phyloP scores from a whole-genome alignment of 1,140 invertebrate species.

The Drosophila kurseongensis region DNA sequence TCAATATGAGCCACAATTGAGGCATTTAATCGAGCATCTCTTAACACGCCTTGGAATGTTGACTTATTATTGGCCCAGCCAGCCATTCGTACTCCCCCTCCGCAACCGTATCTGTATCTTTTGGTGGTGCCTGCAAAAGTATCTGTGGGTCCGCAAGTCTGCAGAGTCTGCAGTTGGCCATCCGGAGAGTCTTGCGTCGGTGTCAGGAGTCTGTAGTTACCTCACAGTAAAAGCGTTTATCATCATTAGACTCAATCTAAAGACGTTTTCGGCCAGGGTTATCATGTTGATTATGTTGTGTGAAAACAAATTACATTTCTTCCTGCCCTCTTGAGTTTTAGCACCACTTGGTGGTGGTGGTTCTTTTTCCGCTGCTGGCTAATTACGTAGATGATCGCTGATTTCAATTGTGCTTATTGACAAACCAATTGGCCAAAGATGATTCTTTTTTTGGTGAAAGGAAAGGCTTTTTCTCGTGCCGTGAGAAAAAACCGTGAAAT shows the following conservation, averaged over 20 bases:
- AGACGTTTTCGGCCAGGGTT: conserved; percentile 82
- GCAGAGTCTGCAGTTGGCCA: conserved; percentile 15
- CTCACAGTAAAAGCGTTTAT: conserved; percentile 84
- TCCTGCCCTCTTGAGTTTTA: conserved; percentile 59
- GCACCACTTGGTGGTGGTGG: conserved; percentile 56
- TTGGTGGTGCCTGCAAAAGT: conserved; percentile 13
- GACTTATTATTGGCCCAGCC: conserved; percentile 80
- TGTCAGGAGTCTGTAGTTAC: conserved; percentile 82
- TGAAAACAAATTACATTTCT: conserved; percentile 85
- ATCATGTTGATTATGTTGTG: conserved; percentile 85
- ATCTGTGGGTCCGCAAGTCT: conserved; percentile 9
- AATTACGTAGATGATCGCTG: conserved; percentile 69
- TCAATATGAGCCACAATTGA: conserved; percentile 83
- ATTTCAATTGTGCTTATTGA: conserved; percentile 79
- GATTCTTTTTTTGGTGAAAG: conserved; percentile 67
- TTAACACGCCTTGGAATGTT: conserved; percentile 83
- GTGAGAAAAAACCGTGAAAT: conserved; percentile 72
- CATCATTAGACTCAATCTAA: conserved; percentile 85
- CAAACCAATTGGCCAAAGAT: conserved; percentile 65
- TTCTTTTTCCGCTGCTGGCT: conserved; percentile 58
- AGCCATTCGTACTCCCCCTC: conserved; percentile 19
- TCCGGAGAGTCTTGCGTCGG: conserved; percentile 54
- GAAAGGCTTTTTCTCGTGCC: conserved; percentile 52
- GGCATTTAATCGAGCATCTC: conserved; percentile 83
- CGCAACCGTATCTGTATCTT: conserved; percentile 26